phyloP scores from a whole-genome alignment of 1,140 invertebrate species.

The Xylocopa sonorina region DNA sequence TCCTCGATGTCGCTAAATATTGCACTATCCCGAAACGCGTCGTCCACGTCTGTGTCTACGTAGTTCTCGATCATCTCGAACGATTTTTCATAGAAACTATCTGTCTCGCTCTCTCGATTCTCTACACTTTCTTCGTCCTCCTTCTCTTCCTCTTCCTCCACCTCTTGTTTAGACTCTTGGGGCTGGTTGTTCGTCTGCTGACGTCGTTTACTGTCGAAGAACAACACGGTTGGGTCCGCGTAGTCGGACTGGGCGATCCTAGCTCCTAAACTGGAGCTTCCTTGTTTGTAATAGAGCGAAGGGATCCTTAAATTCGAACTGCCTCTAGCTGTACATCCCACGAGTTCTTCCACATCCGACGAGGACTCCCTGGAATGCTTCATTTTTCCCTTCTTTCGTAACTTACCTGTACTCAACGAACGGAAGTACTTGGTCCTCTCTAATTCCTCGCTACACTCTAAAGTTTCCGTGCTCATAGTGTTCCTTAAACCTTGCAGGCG shows the following conservation, averaged over 20 bases:
- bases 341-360: conserved; percentile 74
- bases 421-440: conserved; percentile 74
- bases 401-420: conserved; percentile 66
- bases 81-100: conserved; percentile 89
- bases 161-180: no score
- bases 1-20: conserved; percentile 91
- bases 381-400: conserved; percentile 69
- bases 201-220: conserved; percentile 77
- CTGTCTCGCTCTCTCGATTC: conserved; percentile 79
- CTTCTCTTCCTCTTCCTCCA: conserved; percentile 27
- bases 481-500: conserved; percentile 75
- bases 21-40: conserved; percentile 90
- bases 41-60: conserved; percentile 81
- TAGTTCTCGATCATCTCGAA: conserved; percentile 89
- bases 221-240: conserved; percentile 88
- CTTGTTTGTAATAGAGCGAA: conserved; percentile 86
- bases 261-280: conserved; percentile 91
- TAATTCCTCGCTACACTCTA: conserved; percentile 77
- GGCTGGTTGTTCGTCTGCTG: background rate
- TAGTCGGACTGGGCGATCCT: conserved; percentile 94
- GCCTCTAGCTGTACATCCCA: conserved; percentile 66
- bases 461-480: conserved; percentile 78
- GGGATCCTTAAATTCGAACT: conserved; percentile 53
- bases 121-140: conserved; percentile 51
- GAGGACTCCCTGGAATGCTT: conserved; percentile 68